Conservation (phyloP, 1,140 invertebrate genomes). For the Tetramorium alpestre region DNA sequence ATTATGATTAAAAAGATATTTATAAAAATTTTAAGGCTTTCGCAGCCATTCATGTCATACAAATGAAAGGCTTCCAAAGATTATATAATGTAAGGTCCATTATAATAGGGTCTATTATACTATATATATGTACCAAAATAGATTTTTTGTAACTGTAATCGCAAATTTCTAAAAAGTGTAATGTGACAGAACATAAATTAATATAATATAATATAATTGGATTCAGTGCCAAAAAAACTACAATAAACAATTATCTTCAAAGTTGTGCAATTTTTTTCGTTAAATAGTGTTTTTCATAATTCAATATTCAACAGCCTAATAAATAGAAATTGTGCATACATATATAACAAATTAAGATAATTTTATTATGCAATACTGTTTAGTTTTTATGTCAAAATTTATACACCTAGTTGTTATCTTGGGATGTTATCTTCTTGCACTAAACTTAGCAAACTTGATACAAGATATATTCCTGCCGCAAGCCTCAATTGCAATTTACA, state of each 20-base stretch:
- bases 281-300: background rate
- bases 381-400: constrained; percentile 2
- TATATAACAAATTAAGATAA: background rate
- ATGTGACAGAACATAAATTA: background rate
- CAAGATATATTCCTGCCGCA: constrained; percentile 36
- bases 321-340: background rate
- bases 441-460: constrained; percentile 32
- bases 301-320: background rate
- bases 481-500: constrained; percentile 47
- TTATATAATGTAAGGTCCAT: background rate
- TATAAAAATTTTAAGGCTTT: background rate
- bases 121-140: background rate
- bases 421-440: constrained; percentile 13
- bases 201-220: background rate
- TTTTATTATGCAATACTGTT: background rate
- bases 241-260: background rate
- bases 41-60: too few species aligned
- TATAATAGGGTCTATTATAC: background rate
- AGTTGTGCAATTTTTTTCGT: background rate
- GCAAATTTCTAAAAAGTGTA: background rate
- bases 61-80: too few species aligned
- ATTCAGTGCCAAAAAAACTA: background rate
- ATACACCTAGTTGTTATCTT: background rate
- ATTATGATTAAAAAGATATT: background rate
- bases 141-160: background rate